phyloP scores from a whole-genome alignment of 2,113 vertebrate species.

The Stigmatopora argus region DNA sequence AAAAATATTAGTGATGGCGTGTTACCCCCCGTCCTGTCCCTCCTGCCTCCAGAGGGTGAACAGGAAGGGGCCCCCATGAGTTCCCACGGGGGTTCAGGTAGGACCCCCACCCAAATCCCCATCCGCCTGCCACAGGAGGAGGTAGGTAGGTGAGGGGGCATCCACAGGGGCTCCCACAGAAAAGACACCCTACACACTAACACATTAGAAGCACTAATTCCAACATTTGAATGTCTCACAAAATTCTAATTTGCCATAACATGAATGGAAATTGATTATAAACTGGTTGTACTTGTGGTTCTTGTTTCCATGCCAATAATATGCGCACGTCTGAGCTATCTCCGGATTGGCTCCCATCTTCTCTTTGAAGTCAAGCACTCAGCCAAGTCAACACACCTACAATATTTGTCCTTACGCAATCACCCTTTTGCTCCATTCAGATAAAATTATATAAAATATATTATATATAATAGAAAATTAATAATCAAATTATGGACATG shows the following conservation, averaged over 20 bases:
- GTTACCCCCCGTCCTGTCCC: background rate
- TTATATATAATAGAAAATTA: no score
- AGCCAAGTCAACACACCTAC: conserved; percentile 71
- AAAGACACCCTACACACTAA: conserved; percentile 4
- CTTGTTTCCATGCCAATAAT: conserved; percentile 49
- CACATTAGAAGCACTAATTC: background rate
- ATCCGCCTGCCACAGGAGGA: conserved; percentile 46
- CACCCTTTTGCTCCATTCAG: conserved; percentile 23
- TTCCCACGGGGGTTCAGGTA: conserved; percentile 64
- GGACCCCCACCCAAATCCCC: conserved; percentile 66
- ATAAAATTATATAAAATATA: background rate
- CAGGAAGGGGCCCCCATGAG: conserved; percentile 63
- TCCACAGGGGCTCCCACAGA: conserved; percentile 52
- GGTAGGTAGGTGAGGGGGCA: conserved; percentile 43
- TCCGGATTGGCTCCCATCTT: conserved; percentile 58
- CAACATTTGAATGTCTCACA: background rate
- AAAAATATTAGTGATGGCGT: conserved; percentile 14
- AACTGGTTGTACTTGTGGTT: conserved; percentile 21
- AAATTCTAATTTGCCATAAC: conserved; percentile 26
- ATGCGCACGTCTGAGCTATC: conserved; percentile 66
- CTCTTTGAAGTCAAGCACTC: conserved; percentile 73
- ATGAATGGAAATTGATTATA: conserved; percentile 62
- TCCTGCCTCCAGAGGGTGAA: conserved; percentile 32
- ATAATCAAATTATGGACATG: no score
- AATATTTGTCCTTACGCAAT: conserved; percentile 61